Percentiles rank a stretch among this genome's conserved stretches.
phyloP scores from a whole-genome alignment of 2,113 vertebrate genomes.

The Lamprologus sp. region DNA sequence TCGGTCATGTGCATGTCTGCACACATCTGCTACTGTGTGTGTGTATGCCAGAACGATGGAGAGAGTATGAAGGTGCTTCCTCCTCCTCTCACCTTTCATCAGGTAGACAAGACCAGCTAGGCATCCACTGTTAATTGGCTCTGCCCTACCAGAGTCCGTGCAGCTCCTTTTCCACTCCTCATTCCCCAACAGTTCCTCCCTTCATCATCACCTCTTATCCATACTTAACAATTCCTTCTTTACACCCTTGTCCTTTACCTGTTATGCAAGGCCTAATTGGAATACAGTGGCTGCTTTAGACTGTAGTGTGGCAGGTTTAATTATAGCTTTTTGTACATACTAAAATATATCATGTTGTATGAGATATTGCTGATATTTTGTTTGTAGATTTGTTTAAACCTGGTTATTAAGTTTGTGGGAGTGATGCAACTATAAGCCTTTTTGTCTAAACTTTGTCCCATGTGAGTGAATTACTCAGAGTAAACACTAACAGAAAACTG shows the following conservation, averaged over 20 bases:
- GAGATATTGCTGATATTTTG: not conserved
- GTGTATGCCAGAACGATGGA: not conserved
- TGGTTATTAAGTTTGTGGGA: not conserved
- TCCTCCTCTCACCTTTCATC: constrained; percentile 13
- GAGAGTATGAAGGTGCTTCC: not conserved
- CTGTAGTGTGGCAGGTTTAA: not conserved
- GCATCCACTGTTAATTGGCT: not conserved
- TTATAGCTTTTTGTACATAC: not conserved
- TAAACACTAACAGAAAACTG: not conserved
- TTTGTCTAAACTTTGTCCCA: not conserved
- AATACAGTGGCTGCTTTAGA: not conserved
- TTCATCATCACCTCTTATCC: not conserved
- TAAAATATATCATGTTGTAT: not conserved
- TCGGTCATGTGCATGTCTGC: not conserved
- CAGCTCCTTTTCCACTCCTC: not conserved
- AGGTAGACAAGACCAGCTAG: not conserved
- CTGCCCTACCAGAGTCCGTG: not conserved
- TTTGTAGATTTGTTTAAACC: not conserved
- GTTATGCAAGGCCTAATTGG: not conserved
- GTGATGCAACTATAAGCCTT: not conserved
- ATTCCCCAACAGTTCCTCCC: not conserved
- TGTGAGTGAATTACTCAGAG: not conserved
- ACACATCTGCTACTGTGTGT: not conserved
- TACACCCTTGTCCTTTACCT: not conserved
- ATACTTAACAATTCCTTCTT: not conserved